Conservation (phyloP, 1,140 invertebrate genomes). For the Scaptodrosophila lebanonensis region DNA sequence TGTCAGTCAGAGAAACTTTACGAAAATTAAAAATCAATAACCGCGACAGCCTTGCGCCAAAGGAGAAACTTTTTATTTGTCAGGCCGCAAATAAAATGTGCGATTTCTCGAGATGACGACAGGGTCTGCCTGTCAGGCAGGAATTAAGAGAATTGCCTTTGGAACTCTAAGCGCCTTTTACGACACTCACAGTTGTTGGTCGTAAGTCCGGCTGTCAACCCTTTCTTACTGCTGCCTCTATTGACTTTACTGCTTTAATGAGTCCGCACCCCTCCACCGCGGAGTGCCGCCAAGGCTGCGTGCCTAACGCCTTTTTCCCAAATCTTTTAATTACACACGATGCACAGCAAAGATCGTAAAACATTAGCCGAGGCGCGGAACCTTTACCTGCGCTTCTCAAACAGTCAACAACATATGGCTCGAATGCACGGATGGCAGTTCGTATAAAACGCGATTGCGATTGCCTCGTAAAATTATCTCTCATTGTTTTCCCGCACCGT, state of each 20-base stretch:
- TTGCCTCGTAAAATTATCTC: conserved; percentile 65
- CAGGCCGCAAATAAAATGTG: conserved; percentile 47
- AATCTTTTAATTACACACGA: conserved; percentile 62
- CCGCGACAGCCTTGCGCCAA: conserved; percentile 27
- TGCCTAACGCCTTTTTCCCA: conserved; percentile 55
- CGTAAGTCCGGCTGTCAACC: neutral
- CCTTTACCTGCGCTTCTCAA: conserved; percentile 16
- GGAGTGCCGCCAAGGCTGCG: conserved; percentile 56
- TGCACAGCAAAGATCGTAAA: conserved; percentile 27
- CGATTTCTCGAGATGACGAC: conserved; percentile 38
- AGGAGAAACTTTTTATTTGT: conserved; percentile 38
- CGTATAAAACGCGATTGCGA: too few relatives aligned
- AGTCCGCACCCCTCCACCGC: conserved; percentile 15
- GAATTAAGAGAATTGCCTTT: too few relatives aligned
- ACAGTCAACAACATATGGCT: conserved; percentile 42
- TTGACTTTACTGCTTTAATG: conserved; percentile 61
- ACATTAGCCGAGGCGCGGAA: neutral
- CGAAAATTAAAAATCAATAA: conserved; percentile 47
- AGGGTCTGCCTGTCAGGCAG: too few relatives aligned
- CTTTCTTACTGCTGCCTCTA: conserved; percentile 7
- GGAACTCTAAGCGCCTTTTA: too few relatives aligned
- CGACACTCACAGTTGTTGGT: too few relatives aligned
- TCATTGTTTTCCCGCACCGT: conserved; percentile 57
- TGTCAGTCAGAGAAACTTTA: conserved; percentile 44
- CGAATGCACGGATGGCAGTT: conserved; percentile 9